Conservation (phyloP, 2,113 vertebrate species). For the Antigone vipio region DNA sequence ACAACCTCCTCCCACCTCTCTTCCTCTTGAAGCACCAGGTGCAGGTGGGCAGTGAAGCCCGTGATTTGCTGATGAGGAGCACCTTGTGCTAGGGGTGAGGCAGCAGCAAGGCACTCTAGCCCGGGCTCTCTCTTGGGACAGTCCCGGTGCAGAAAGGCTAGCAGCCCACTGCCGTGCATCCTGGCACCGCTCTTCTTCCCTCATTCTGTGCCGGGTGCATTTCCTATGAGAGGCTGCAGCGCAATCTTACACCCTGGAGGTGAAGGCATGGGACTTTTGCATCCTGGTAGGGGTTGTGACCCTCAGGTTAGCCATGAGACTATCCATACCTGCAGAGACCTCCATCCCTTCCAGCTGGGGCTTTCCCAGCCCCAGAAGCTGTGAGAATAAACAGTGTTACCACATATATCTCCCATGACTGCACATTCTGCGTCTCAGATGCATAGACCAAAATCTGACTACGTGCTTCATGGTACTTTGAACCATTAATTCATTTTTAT, state of each 20-base stretch:
- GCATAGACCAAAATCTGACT: not conserved
- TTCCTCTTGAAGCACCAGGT: not conserved
- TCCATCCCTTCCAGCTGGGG: not conserved
- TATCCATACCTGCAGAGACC: not conserved
- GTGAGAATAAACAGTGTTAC: not conserved
- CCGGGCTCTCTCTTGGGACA: too few relatives aligned
- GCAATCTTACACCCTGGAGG: accelerated
- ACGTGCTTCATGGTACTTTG: accelerated
- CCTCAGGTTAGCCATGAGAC: not conserved
- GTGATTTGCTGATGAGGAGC: not conserved
- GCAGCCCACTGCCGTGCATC: accelerated
- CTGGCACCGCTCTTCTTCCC: not conserved
- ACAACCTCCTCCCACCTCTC: accelerated
- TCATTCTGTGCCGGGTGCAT: accelerated
- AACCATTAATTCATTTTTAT: not conserved
- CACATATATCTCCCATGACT: accelerated
- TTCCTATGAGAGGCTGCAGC: not conserved
- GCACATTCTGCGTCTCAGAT: accelerated
- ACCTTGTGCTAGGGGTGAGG: accelerated
- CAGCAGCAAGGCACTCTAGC: accelerated
- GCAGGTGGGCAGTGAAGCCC: not conserved
- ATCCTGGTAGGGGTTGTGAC: not conserved
- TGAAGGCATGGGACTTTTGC: not conserved
- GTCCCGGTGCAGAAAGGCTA: not conserved
- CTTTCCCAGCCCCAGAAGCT: not conserved